phyloP scores from a whole-genome alignment of 2,797 vertebrate species.

The Natrix natrix region DNA sequence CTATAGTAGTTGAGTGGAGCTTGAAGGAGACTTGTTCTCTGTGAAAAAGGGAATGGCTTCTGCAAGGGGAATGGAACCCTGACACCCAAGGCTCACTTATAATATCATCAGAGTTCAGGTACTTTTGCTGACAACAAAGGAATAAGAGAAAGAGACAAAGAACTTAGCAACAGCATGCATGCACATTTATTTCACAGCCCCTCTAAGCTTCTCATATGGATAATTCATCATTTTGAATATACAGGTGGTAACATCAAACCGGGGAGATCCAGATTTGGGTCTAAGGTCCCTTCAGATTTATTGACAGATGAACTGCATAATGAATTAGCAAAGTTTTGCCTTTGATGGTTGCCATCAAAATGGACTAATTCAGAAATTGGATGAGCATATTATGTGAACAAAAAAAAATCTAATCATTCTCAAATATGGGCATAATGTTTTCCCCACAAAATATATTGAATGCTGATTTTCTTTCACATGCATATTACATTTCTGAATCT shows the following conservation, averaged over 20 bases:
- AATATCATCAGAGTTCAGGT: background rate
- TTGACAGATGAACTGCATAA: background rate
- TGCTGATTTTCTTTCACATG: background rate
- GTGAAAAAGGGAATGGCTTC: background rate
- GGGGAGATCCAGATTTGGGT: background rate
- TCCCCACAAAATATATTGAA: background rate
- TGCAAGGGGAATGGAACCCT: background rate
- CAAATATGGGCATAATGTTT: background rate
- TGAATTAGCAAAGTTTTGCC: background rate
- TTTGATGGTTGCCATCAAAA: background rate
- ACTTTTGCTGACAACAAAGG: background rate
- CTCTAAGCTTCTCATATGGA: background rate
- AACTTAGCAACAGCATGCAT: background rate
- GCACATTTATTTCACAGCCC: background rate
- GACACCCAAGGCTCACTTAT: background rate
- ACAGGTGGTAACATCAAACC: background rate
- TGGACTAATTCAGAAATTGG: background rate
- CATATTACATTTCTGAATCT: background rate
- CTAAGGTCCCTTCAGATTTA: background rate
- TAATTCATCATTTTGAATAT: background rate
- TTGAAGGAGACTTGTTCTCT: background rate
- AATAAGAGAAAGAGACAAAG: background rate
- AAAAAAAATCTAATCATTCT: background rate
- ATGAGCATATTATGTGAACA: background rate
- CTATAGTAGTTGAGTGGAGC: background rate